Percentiles rank a stretch among this genome's conserved stretches.
phyloP scores from a whole-genome alignment of 2,113 vertebrate species.

The Apodemus sylvaticus region DNA sequence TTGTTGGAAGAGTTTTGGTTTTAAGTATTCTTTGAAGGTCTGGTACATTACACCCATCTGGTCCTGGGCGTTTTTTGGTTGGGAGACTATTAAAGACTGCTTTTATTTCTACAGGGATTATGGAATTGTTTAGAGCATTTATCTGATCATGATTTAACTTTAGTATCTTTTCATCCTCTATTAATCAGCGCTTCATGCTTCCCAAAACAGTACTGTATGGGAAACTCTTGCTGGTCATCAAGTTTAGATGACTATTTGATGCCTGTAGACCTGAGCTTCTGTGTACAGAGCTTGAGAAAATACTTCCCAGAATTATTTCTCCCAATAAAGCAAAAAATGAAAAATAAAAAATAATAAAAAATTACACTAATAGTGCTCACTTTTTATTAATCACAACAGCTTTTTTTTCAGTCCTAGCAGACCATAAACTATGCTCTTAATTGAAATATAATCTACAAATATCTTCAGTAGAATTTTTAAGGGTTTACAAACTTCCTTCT shows the following conservation, averaged over 20 bases:
- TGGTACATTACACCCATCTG: too few species aligned
- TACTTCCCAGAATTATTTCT: not conserved
- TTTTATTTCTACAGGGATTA: too few species aligned
- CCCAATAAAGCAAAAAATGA: not conserved
- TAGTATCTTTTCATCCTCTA: not conserved
- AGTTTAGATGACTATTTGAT: not conserved
- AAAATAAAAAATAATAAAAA: too few species aligned
- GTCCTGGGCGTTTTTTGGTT: too few species aligned
- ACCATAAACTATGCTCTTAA: not conserved
- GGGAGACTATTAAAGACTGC: too few species aligned
- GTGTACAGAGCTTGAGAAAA: not conserved
- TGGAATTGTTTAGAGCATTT: too few species aligned
- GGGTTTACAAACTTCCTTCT: not conserved
- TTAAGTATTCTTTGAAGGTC: too few species aligned
- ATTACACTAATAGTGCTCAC: not conserved
- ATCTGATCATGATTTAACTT: too few species aligned
- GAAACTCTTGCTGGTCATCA: not conserved
- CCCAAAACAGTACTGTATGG: not conserved
- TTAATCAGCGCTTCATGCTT: not conserved
- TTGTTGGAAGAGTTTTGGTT: too few species aligned
- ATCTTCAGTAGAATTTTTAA: not conserved
- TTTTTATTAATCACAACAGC: not conserved
- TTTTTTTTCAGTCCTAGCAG: not conserved
- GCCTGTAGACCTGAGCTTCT: not conserved
- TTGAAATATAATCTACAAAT: not conserved